Evolutionary conservation across 2,113 vertebrate species (phyloP), one percentile per base, ranked within the genome.

Genomic region (Cricetomys ansorgei): DNA sequence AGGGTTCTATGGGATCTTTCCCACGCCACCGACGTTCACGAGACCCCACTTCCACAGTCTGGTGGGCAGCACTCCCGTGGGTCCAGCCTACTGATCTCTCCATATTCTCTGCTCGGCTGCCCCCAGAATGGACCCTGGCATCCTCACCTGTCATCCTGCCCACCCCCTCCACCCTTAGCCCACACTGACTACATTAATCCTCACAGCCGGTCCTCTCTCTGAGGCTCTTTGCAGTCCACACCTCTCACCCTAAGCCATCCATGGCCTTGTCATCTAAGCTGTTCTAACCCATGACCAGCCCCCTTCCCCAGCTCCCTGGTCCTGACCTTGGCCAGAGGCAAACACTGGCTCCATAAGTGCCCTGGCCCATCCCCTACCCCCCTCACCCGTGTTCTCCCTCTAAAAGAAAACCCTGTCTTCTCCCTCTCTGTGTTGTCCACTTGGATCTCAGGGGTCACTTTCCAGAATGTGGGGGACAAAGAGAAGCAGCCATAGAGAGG

Each of bases 111-210:
- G 3, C 67, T 8, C 13, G 40, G 15, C 73, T 10, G 0, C 27
- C 79, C 50, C 65, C 34, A 40, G 34, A 13, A 45, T 13, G 34
- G 43, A 53, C 83, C 80, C 86, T 17, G 69, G 59, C 0, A 0
- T 15, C 73, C 81, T 77, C 94, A 91, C 92, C 89, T 95, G 90
- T 85, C 90, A 45, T 50, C 72, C 86, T 15, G 0, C 77, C 87
- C 2, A 34, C 48, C 86, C n/a, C n/a, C 34, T 40, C 77, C 75
- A 4, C 59, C 88, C 83, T 57, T 16, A 0, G 87, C 73, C 27
- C 3, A 12, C 31, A 16, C 45, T 67, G 81, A 96, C 94, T 3
- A 21, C 5, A 1, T 37, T 53, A 69, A 88, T 12, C 40, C 19
- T 31, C 62, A 11, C 16, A 21, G 43, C 62, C 43, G 5, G 29